A percentile compares a stretch with the other conserved stretches of the same genome.
Evolutionary conservation across 1,140 invertebrate species (phyloP).

Genomic region (Drosophila miranda): DNA sequence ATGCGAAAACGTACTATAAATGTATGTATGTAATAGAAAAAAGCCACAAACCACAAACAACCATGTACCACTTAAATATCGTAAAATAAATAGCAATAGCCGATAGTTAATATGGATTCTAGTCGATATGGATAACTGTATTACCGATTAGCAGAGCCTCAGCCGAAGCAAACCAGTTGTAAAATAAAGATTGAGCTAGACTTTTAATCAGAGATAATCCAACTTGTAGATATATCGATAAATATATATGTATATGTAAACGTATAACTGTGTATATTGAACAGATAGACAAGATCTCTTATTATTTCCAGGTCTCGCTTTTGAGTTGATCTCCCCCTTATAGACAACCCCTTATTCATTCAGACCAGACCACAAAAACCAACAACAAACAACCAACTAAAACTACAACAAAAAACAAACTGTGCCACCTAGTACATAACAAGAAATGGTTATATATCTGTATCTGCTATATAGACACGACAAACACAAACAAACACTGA

Average conservation of each 20-base stretch:
- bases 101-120: conserved; percentile 20
- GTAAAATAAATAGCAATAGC: conserved; percentile 78
- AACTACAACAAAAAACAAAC: conserved; percentile 65
- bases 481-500: conserved; percentile 44
- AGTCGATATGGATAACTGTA: conserved; percentile 36
- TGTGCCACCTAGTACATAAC: conserved; percentile 81
- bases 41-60: not conserved
- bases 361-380: conserved; percentile 53
- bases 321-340: conserved; percentile 40
- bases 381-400: conserved; percentile 44
- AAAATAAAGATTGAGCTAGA: conserved; percentile 74
- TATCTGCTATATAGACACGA: conserved; percentile 59
- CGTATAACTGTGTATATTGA: conserved; percentile 72
- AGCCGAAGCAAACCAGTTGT: conserved; percentile 63
- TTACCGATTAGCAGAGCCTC: conserved; percentile 52
- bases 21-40: not conserved
- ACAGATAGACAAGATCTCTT: conserved; percentile 40
- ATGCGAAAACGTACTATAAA: conserved; percentile 38
- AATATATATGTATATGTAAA: conserved; percentile 43
- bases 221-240: conserved; percentile 56
- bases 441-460: conserved; percentile 76
- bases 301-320: conserved; percentile 63
- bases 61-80: conserved; percentile 68
- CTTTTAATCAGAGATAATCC: conserved; percentile 65
- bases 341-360: conserved; percentile 19